Base-by-base conservation (phyloP, 1,140 invertebrate genomes). In the Neodiprion virginianus region DNA sequence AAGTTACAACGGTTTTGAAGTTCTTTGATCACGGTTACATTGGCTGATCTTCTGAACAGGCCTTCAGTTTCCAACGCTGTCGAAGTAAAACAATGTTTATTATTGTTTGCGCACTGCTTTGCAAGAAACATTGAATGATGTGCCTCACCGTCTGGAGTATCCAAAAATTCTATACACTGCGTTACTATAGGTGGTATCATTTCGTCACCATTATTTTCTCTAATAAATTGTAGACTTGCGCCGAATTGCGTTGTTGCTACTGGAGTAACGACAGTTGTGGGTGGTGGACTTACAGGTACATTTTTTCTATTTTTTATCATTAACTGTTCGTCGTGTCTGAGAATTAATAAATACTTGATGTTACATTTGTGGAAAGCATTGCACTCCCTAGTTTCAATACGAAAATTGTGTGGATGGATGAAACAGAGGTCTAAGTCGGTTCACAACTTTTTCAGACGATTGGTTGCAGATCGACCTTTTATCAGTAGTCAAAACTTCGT, bases 41-140 rank as follows among this genome's bases (percentile, higher is more conserved):
- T 97, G 0, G 96, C 96, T 7, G 96, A 98, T 81, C 98, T 91
- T 83, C 97, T 91, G 86, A 99, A 99, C 79, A 99, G 92, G 11
- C 98, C 98, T 88, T 99, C 97, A 0, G 96, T 97, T 89, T 98
- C 97, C 67, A 99, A 89, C 66, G 96, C 96, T 97, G 78, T 69
- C 89, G 90, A 75, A 17, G 53, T 80, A 76, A 70, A 74, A 72
- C 8, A 50, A 71, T 21, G 69, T 71, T n/a, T n/a, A 67, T 61
- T 1, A 11, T 69, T 69, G 48, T 71, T 67, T 40, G 10, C 48
- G 8, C 48, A 21, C 49, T 67, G 61, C 48, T 68, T 71, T 23
- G 8, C 28, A 75, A 66, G 50, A 70, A 12, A 66, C 71, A 67
- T 73, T 67, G 7, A 68, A 71, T 71, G 72, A 75, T 53, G 8